These are phyloP conservation scores for Neelides folsomi DNA, from an alignment of 2,888 invertebrate genomes.

Conservation along the genomic window DNA sequence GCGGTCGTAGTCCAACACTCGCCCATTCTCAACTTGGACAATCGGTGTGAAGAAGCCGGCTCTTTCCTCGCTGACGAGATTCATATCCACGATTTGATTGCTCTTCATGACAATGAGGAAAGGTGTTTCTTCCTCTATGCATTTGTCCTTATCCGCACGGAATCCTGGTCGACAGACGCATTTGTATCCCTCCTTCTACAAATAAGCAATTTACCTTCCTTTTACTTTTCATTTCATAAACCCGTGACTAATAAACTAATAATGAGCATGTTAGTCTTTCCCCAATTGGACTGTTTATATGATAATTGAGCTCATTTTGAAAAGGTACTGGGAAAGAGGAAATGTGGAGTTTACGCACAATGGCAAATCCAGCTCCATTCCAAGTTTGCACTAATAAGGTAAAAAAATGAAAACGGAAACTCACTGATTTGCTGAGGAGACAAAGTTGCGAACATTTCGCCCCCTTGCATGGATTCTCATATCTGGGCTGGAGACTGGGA, in stretches of 20 bases:
- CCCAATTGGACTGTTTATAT: too few relatives aligned
- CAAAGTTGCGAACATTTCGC: constrained; percentile 79
- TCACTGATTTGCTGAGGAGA: constrained; percentile 43
- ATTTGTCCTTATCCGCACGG: constrained; percentile 51
- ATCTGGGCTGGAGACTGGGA: constrained; percentile 74
- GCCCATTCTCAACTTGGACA: constrained; percentile 74
- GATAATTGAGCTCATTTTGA: background rate
- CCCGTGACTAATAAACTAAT: background rate
- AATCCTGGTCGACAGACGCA: constrained; percentile 89
- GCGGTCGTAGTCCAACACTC: constrained; percentile 83
- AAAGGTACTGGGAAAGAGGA: background rate
- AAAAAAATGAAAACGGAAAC: background rate
- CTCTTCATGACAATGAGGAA: constrained; percentile 82
- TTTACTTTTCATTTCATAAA: background rate
- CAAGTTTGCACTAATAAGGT: background rate
- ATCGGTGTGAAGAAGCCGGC: constrained; percentile 70
- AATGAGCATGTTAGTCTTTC: too few relatives aligned
- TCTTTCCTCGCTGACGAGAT: constrained; percentile 59
- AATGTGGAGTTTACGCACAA: too few relatives aligned
- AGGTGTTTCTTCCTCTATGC: constrained; percentile 70
- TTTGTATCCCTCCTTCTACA: constrained; percentile 51
- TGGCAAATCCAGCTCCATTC: too few relatives aligned
- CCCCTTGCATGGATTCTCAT: constrained; percentile 60
- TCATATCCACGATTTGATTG: constrained; percentile 74
- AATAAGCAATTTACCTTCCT: background rate